Evolutionary conservation across 2,888 invertebrate genomes (phyloP), one percentile per base, ranked within the genome.

Genomic region (Cheilosia impressa): DNA sequence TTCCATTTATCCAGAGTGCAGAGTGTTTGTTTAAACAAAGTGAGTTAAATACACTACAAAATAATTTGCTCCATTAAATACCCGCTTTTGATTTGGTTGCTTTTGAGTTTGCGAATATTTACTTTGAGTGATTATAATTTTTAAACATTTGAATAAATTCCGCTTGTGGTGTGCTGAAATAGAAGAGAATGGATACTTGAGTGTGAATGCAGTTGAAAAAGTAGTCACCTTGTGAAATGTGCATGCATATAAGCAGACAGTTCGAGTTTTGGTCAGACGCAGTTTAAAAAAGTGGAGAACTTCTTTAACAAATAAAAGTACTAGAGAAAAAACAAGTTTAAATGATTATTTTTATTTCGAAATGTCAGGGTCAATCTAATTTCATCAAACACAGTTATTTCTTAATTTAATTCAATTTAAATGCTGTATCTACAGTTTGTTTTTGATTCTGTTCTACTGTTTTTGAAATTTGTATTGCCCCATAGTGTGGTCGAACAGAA

Each of bases 11-110:
- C 47, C 17, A 1, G 27, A 27, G 27, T 27, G 5, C 4, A 55
- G 7, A 55, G 17, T 22, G 22, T 34, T 50, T 15, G 7, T 50
- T 52, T 22, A 52, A 38, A 52, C 24, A 65, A 19, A 52, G 65
- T 65, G 50, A 63, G 63, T 50, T 34, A 2, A 9, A 31, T n/a
- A 47, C 10, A 24, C 15, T 15, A n/a, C 9, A 24, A 43, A 9
- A 27, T 22, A 9, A 27, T 22, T 62, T 45, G 24, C 10, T 60
- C 31, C 24, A 13, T 53, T 27, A 9, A 19, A 50, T 10, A 19
- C 9, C 4, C 24, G 27, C 24, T 27, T 53, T 15, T 15, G 6
- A 53, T 53, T 55, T 27, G 31, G 31, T 31, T 31, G 9, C 9
- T 2, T 9, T 31, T 31, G 31, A 9, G 2, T 9, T 31, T 31